Base-by-base conservation (phyloP, 1,140 invertebrate genomes). In the Apis dorsata region DNA sequence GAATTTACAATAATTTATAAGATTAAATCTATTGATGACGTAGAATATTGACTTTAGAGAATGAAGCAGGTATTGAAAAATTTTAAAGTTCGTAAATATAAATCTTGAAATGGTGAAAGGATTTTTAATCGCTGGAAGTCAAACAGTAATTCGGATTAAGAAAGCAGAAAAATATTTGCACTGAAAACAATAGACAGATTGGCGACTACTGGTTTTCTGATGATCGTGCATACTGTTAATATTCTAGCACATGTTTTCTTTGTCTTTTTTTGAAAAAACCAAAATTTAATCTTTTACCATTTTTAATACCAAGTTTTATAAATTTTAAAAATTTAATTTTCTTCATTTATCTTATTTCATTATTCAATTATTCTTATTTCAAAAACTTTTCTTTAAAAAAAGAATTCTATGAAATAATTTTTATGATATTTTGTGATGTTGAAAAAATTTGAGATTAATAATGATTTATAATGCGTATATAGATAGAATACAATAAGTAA, bases 131-230 rank as follows among this genome's bases (percentile, higher is more conserved):
- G 7, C 8, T 51, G 1, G 0, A 69, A 24, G 21, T 69, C 21
- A 65, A 13, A 8, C 12, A 0, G 44, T 51, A 51, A 66, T 81
- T 75, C 79, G 62, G 79, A 75, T 68, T 73, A 73, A 57, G 11
- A 13, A 44, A 17, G 21, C 17, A 5, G 34, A 75, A 81, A 75
- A 81, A 81, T 75, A 81, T 81, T 81, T 81, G 34, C n/a, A 12
- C 74, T 81, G 53, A 81, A 68, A 81, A 75, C 34, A 75, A 51
- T 72, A 79, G 15, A 69, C 24, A 73, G 78, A 79, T 79, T 73
- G 55, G 24, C 11, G 19, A 53, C 55, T 53, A 79, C 49, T 11
- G 57, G 12, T 19, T 49, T 44, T 15, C 1, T 5, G 1, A 9
- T 49, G n/a, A 51, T 21, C 3, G 0, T 28, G 17, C 13, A 13